Evolutionary conservation across 2,888 invertebrate genomes (phyloP).

Genomic region (Lepas anatifera): DNA sequence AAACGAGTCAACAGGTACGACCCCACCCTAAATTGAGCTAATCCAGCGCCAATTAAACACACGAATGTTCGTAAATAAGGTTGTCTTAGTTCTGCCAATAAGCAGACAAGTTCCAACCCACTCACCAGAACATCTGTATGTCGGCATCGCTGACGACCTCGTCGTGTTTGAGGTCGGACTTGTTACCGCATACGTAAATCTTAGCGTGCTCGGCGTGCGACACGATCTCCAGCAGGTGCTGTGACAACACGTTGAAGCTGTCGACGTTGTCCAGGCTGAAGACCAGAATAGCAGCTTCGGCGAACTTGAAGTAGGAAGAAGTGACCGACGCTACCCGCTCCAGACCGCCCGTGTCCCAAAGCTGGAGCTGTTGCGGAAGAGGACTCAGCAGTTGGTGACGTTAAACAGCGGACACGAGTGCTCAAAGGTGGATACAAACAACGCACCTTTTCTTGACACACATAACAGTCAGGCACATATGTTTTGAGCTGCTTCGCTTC

Average conservation of each 20-base stretch:
- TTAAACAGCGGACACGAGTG: too few species aligned
- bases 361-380: slow-evolving; percentile 69
- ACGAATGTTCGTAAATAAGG: too few species aligned
- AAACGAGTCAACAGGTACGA: neutral
- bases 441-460: too few species aligned
- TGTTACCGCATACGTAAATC: slow-evolving; percentile 88
- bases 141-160: slow-evolving; percentile 61
- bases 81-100: too few species aligned
- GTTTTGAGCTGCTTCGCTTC: too few species aligned
- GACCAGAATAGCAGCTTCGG: slow-evolving; percentile 84
- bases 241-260: slow-evolving; percentile 81
- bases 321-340: slow-evolving; percentile 90
- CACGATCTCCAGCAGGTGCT: slow-evolving; percentile 84
- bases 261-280: slow-evolving; percentile 82
- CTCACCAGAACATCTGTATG: slow-evolving; percentile 74
- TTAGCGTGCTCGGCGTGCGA: slow-evolving; percentile 90
- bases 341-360: slow-evolving; percentile 97
- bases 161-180: slow-evolving; percentile 68
- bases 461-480: too few species aligned
- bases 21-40: too few species aligned
- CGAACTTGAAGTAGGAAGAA: slow-evolving; percentile 89
- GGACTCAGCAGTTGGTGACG: too few species aligned
- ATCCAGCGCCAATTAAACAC: too few species aligned
- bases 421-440: too few species aligned
- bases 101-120: too few species aligned